A percentile compares a stretch with the other conserved stretches of the same genome.
These are phyloP conservation scores for Drosophila mayaguana DNA, from an alignment of 2,888 invertebrate genomes.

Conservation along the genomic window DNA sequence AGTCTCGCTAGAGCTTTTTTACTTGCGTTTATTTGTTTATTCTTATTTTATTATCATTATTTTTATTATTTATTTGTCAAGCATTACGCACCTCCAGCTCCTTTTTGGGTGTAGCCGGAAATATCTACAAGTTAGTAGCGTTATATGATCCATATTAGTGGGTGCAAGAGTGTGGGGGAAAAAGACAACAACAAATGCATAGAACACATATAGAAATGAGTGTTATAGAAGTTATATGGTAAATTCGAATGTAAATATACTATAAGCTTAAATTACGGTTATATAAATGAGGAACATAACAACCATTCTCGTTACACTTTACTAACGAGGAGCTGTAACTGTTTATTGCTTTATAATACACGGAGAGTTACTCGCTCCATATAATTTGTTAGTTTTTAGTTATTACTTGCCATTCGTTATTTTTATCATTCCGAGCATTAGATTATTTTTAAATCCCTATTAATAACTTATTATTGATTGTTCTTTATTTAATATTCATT, in stretches of 20 bases:
- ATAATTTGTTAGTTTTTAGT: background rate
- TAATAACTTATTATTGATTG: background rate
- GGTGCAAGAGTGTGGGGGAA: conserved; percentile 50
- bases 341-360: background rate
- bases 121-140: conserved; percentile 82
- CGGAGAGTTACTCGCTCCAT: background rate
- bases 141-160: conserved; percentile 52
- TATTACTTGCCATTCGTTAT: background rate
- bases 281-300: background rate
- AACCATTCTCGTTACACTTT: background rate
- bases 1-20: no score
- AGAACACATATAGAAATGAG: conserved; percentile 48
- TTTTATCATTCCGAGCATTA: conserved; percentile 80
- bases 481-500: background rate
- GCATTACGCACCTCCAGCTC: conserved; percentile 85
- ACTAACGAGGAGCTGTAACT: background rate
- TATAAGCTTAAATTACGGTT: background rate
- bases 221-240: conserved; percentile 1
- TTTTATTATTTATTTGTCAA: background rate
- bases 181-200: conserved; percentile 51
- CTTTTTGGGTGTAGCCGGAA: conserved; percentile 85
- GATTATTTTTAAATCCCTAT: background rate
- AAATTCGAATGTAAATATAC: background rate
- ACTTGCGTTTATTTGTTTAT: no score
- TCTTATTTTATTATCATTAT: background rate